Conservation (phyloP, 2,888 invertebrate genomes). For the Pristionchus japonicus region DNA sequence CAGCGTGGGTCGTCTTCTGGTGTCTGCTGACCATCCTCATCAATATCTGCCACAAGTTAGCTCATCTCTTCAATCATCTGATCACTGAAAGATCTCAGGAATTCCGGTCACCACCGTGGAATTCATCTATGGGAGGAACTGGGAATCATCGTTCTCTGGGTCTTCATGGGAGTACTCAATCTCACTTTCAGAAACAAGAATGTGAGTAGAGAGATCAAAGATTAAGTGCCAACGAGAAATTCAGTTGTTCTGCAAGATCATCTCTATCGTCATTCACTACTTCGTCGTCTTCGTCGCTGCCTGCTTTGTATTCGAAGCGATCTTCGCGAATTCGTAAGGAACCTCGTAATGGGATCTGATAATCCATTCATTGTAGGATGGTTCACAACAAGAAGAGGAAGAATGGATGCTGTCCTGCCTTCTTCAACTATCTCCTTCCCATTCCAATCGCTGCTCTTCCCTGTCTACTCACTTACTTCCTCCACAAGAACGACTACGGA, state of each 20-base stretch:
- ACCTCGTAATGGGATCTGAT: neutral
- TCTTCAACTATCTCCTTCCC: constrained; percentile 57
- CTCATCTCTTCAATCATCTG: neutral
- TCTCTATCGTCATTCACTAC: constrained; percentile 57
- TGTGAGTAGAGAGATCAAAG: neutral
- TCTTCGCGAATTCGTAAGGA: constrained; percentile 61
- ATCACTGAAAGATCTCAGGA: constrained; percentile 46
- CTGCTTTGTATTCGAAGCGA: constrained; percentile 57
- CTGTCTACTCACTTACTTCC: constrained; percentile 53
- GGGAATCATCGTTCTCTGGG: constrained; percentile 53
- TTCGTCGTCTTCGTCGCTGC: constrained; percentile 57
- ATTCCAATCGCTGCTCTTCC: constrained; percentile 56
- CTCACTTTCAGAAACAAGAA: constrained; percentile 11
- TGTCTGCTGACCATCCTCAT: constrained; percentile 58
- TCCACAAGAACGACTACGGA: constrained; percentile 49
- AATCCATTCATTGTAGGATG: neutral
- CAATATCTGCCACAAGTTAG: constrained; percentile 57
- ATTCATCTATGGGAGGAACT: constrained; percentile 62
- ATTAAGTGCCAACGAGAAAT: neutral
- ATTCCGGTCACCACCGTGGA: constrained; percentile 58
- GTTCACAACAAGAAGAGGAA: constrained; percentile 46
- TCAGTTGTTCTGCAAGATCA: constrained; percentile 57
- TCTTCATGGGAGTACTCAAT: constrained; percentile 57
- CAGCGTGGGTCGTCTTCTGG: constrained; percentile 60
- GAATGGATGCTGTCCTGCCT: constrained; percentile 56